Base-by-base conservation (phyloP, 2,113 vertebrate species). In the Xiphophorus hellerii region DNA sequence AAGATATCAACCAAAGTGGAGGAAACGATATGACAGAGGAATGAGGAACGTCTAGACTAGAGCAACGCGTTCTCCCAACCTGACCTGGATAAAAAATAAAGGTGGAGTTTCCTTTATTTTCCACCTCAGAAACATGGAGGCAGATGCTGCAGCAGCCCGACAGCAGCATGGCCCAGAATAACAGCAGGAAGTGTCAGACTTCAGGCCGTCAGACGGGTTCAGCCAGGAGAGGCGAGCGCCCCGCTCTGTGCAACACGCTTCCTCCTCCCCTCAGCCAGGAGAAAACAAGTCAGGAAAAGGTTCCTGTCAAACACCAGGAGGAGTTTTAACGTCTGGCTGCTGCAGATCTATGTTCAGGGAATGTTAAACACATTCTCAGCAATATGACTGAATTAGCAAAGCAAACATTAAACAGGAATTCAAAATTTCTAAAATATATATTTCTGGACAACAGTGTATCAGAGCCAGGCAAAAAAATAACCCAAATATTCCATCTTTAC, bases 141-240 rank as follows among this genome's bases (percentile, higher is more conserved):
- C 33, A n/a, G 35, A 35, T 10, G 35, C 28, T 73, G 54, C 76
- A 48, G n/a, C 66, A 71, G 37, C 39, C 39, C n/a, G 64, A 73
- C 81, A 85, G 69, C 78, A 61, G 88, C 75, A 66, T 78, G 0
- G 78, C 81, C 84, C 54, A 79, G 87, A 90, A 89, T 89, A 90
- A 89, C 86, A 86, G 48, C 80, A 81, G 72, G 69, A 88, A 87
- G 89, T 87, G 89, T 87, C 88, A 87, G 73, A 73, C 60, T 66
- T 83, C 78, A 81, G 87, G 25, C 51, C 25, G 22, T 54, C 51
- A 54, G 51, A 86, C 25, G 83, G 86, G 88, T 15, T 66, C 65
- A 66, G 84, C 79, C 87, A 80, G 69, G 73, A 28, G 74, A 84
- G 80, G 83, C 82, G 82, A 87, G 76, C 63, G 1, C 27, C 11